phyloP scores from a whole-genome alignment of 2,888 invertebrate species.

The Coremacera marginata region DNA sequence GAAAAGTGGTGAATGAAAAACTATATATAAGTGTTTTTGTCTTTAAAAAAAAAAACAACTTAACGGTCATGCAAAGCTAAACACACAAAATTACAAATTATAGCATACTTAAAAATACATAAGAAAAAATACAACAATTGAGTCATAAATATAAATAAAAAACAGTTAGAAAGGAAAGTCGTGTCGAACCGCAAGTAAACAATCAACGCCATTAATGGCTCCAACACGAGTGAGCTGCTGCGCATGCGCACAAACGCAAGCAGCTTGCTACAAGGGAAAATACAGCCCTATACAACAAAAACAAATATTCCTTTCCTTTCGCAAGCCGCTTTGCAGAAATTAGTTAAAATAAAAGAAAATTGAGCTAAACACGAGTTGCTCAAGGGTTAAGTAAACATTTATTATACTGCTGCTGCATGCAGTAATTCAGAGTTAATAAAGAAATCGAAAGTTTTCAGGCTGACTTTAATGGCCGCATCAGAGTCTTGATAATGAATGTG shows the following conservation, averaged over 20 bases:
- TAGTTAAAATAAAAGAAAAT: too few relatives aligned
- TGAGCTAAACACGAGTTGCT: too few relatives aligned
- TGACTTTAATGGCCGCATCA: not conserved
- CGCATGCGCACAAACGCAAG: not conserved
- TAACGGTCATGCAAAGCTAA: not conserved
- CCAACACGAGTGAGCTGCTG: slow-evolving; percentile 13
- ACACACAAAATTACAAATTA: slow-evolving; percentile 1
- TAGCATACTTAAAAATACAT: not conserved
- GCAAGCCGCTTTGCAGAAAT: too few relatives aligned
- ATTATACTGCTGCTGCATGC: not conserved
- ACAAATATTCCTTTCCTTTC: slow-evolving; percentile 10
- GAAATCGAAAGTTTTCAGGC: not conserved
- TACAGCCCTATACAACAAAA: not conserved
- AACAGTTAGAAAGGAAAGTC: slow-evolving; percentile 1
- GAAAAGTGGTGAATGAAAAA: slow-evolving; percentile 19
- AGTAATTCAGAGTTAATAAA: not conserved
- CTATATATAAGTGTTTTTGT: slow-evolving; percentile 24
- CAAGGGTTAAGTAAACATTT: too few relatives aligned
- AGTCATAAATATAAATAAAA: not conserved
- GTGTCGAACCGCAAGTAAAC: slow-evolving; percentile 3
- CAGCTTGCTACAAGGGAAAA: not conserved
- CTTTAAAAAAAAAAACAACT: not conserved
- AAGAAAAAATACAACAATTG: not conserved
- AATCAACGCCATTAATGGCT: slow-evolving; percentile 20
- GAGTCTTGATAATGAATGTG: not conserved